phyloP scores from a whole-genome alignment of 2,888 invertebrate genomes.

The Tillus elongatus region DNA sequence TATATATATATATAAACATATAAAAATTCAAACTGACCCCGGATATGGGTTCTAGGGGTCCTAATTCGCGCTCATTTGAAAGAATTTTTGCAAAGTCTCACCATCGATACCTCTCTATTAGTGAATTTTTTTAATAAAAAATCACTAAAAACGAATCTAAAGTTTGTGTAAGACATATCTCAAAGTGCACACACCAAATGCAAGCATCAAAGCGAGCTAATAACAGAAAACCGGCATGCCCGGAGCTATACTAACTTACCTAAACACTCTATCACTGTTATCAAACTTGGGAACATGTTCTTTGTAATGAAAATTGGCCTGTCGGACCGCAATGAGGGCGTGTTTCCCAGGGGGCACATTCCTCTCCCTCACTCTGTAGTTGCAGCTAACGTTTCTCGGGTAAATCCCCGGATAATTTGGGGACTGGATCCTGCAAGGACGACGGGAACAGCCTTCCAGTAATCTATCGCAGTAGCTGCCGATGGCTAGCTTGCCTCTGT shows the following conservation, averaged over 20 bases:
- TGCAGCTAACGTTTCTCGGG: slow-evolving; percentile 68
- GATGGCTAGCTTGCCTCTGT: slow-evolving; percentile 65
- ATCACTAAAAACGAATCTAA: no score
- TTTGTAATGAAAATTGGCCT: slow-evolving; percentile 70
- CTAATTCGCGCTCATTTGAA: no score
- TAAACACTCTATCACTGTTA: slow-evolving; percentile 62
- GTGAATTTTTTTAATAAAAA: no score
- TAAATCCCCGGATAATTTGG: slow-evolving; percentile 88
- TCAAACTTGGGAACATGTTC: slow-evolving; percentile 70
- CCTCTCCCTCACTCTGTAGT: slow-evolving; percentile 38
- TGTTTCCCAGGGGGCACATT: slow-evolving; percentile 60
- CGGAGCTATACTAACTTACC: slow-evolving; percentile 46
- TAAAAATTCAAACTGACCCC: no score
- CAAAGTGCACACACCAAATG: no score
- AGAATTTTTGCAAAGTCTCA: no score
- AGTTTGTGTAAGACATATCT: no score
- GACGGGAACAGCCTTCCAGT: slow-evolving; percentile 65
- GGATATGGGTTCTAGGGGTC: no score
- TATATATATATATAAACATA: no score
- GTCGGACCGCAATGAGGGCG: slow-evolving; percentile 65
- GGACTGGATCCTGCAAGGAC: slow-evolving; percentile 60
- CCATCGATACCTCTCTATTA: no score
- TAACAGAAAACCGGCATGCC: no score
- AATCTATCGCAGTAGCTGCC: slow-evolving; percentile 75
- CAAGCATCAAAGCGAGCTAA: no score